phyloP scores from a whole-genome alignment of 2,888 invertebrate species.

The Syrphus vitripennis region DNA sequence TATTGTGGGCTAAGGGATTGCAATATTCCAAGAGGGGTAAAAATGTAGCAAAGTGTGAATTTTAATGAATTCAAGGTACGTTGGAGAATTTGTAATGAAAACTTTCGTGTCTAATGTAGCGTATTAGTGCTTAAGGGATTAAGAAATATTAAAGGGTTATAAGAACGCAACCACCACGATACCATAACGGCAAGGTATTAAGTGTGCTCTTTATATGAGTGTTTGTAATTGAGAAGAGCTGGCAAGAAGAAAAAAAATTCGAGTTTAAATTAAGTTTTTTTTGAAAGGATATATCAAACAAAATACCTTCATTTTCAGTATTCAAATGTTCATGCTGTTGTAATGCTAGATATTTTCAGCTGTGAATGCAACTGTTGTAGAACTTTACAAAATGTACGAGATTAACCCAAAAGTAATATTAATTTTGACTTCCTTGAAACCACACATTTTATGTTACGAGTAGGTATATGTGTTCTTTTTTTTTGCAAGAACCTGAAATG shows the following conservation, averaged over 20 bases:
- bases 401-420: no score
- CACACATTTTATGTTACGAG: no score
- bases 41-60: conserved; percentile 32
- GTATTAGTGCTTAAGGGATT: conserved; percentile 35
- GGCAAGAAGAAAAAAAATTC: background rate
- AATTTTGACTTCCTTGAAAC: no score
- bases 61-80: conserved; percentile 54
- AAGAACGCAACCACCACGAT: background rate
- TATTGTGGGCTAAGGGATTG: background rate
- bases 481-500: no score
- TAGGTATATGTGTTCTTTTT: no score
- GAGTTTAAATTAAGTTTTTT: no score
- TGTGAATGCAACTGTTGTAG: no score
- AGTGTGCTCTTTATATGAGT: background rate
- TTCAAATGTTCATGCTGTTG: no score
- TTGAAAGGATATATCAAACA: no score
- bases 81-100: conserved; percentile 10
- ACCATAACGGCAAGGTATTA: background rate
- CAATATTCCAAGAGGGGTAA: background rate
- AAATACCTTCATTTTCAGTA: no score
- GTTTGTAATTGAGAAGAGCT: background rate
- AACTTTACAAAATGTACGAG: no score
- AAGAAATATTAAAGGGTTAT: conserved; percentile 3
- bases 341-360: no score
- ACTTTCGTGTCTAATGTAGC: conserved; percentile 43